Conservation (phyloP, 2,888 invertebrate species). For the Xanthorhoe designata region DNA sequence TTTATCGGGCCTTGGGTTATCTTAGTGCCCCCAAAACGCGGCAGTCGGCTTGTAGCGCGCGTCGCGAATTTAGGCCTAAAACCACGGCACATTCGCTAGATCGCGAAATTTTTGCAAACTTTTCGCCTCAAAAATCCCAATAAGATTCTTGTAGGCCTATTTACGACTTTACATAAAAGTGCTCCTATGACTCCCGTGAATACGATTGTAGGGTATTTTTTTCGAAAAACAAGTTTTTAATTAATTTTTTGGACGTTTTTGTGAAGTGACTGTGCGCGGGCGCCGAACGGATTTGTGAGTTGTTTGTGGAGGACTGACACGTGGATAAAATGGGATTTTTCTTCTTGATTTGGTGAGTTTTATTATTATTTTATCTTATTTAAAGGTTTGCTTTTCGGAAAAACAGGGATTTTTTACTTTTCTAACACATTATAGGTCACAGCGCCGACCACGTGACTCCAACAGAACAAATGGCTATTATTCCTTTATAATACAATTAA, state of each 20-base stretch:
- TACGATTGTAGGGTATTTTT: slow-evolving; percentile 59
- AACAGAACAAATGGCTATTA: not conserved
- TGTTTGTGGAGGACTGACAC: slow-evolving; percentile 43
- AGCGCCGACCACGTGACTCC: slow-evolving; percentile 31
- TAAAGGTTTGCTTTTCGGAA: slow-evolving; percentile 24
- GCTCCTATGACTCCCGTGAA: slow-evolving; percentile 50
- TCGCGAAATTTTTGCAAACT: slow-evolving; percentile 75
- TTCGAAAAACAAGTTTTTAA: slow-evolving; percentile 45
- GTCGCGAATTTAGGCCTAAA: slow-evolving; percentile 71
- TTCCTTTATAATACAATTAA: not conserved
- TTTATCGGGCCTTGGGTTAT: slow-evolving; percentile 50
- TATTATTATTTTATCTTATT: slow-evolving; percentile 44
- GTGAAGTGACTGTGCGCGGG: slow-evolving; percentile 61
- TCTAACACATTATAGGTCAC: slow-evolving; percentile 26
- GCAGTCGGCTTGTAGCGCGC: slow-evolving; percentile 50
- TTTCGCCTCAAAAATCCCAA: slow-evolving; percentile 60
- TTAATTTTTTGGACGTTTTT: slow-evolving; percentile 57
- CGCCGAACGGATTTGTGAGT: slow-evolving; percentile 43
- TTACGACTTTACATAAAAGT: slow-evolving; percentile 57
- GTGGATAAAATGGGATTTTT: slow-evolving; percentile 53
- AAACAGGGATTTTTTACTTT: slow-evolving; percentile 4
- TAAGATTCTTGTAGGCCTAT: slow-evolving; percentile 84
- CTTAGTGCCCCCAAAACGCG: slow-evolving; percentile 42
- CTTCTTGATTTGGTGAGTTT: slow-evolving; percentile 61
- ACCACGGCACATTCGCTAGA: slow-evolving; percentile 55